These are phyloP conservation scores for Xestoiulus laeticollis DNA, from an alignment of 2,888 invertebrate species.

Conservation along the genomic window DNA sequence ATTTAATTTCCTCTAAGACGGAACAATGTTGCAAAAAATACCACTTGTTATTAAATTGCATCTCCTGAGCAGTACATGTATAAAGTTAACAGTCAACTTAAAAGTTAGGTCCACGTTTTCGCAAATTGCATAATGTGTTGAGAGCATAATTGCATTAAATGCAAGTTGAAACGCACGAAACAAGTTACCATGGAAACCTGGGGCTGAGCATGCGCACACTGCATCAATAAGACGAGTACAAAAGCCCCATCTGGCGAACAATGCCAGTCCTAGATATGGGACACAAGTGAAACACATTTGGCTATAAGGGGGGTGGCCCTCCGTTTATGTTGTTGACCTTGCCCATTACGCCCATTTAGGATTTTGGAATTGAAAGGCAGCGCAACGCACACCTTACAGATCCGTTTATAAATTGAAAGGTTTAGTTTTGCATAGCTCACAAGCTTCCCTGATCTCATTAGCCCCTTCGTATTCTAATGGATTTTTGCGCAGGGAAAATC, in stretches of 20 bases:
- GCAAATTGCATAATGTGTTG: slow-evolving; percentile 16
- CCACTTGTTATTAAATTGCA: too few species aligned
- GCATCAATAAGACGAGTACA: neutral
- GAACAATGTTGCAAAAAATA: too few species aligned
- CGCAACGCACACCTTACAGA: neutral
- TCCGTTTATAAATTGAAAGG: slow-evolving; percentile 38
- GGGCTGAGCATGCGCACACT: neutral
- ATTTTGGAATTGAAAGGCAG: neutral
- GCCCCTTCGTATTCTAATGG: neutral
- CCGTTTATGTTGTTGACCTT: slow-evolving; percentile 28
- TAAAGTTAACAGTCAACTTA: neutral
- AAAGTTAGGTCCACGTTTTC: neutral
- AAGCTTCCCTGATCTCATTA: slow-evolving; percentile 20
- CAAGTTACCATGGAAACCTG: neutral
- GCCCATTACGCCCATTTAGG: neutral
- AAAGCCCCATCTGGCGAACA: slow-evolving; percentile 29
- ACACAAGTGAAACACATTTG: neutral
- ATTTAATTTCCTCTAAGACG: too few species aligned
- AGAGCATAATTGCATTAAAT: neutral
- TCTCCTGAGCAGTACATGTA: too few species aligned
- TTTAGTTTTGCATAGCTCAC: slow-evolving; percentile 23
- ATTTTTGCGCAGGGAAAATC: neutral
- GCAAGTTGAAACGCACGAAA: neutral
- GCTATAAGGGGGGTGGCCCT: neutral
- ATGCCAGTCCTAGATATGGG: neutral